phyloP scores from a whole-genome alignment of 2,888 invertebrate genomes.

The Coleophora deauratella region DNA sequence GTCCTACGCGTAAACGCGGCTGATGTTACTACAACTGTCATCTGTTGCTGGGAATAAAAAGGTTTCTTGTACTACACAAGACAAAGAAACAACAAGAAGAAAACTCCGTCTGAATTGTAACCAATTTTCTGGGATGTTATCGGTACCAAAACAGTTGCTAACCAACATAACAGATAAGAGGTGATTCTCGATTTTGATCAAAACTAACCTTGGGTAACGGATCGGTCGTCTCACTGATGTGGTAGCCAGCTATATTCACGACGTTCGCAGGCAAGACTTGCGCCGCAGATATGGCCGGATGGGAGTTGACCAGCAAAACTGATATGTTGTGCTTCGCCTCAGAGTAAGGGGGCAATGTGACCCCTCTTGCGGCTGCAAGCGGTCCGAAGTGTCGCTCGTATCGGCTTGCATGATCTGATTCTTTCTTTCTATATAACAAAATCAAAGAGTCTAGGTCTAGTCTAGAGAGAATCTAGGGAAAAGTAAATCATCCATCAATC shows the following conservation, averaged over 20 bases:
- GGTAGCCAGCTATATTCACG: slow-evolving; percentile 42
- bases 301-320: slow-evolving; percentile 37
- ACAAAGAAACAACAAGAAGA: too few relatives aligned
- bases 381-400: slow-evolving; percentile 29
- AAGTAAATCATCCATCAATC: too few relatives aligned
- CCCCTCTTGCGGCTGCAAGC: slow-evolving; percentile 30
- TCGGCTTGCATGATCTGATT: slow-evolving; percentile 3
- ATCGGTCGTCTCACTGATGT: slow-evolving; percentile 31
- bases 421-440: background rate
- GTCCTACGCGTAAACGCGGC: too few relatives aligned
- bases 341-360: slow-evolving; percentile 26
- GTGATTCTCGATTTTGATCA: too few relatives aligned
- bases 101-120: too few relatives aligned
- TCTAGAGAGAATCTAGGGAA: too few relatives aligned
- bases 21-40: too few relatives aligned
- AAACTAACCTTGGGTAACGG: slow-evolving; percentile 39
- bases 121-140: too few relatives aligned
- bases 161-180: too few relatives aligned
- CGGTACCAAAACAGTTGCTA: too few relatives aligned
- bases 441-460: slow-evolving; percentile 9
- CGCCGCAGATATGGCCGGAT: slow-evolving; percentile 32
- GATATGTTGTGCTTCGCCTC: slow-evolving; percentile 32
- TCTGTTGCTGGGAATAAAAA: too few relatives aligned
- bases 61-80: too few relatives aligned
- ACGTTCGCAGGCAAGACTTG: slow-evolving; percentile 38